A percentile compares a stretch with the other conserved stretches of the same genome.
Evolutionary conservation across 1,140 invertebrate genomes (phyloP).

Genomic region (Pseudomyrmex dendroicus): DNA sequence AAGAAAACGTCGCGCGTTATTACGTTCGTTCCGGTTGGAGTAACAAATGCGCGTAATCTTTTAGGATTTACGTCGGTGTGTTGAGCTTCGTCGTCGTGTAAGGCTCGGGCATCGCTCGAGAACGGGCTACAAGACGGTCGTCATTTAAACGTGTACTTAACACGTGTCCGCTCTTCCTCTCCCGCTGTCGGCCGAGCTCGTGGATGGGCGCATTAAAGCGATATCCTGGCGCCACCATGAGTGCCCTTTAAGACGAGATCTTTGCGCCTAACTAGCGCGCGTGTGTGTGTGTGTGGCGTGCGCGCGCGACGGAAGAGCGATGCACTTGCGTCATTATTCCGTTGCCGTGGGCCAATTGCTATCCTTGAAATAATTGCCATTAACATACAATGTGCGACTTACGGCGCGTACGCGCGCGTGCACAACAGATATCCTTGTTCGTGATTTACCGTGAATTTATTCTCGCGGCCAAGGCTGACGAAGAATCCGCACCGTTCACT

Average conservation of each 20-base stretch:
- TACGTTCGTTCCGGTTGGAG: slow-evolving; percentile 29
- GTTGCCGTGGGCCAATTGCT: slow-evolving; percentile 53
- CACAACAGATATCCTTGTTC: slow-evolving; percentile 40
- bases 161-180: slow-evolving; percentile 24
- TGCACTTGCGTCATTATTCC: slow-evolving; percentile 65
- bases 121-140: not conserved
- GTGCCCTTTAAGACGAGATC: not conserved
- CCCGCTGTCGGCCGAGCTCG: not conserved
- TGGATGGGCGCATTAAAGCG: slow-evolving; percentile 35
- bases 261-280: not conserved
- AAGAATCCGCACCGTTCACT: slow-evolving; percentile 12
- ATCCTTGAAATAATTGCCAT: slow-evolving; percentile 60
- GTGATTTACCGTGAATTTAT: slow-evolving; percentile 70
- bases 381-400: slow-evolving; percentile 75
- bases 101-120: slow-evolving; percentile 16
- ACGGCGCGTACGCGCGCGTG: slow-evolving; percentile 19
- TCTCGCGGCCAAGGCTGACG: not conserved
- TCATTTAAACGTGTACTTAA: slow-evolving; percentile 47
- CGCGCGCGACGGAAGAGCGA: slow-evolving; percentile 21
- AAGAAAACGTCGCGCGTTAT: slow-evolving; percentile 7
- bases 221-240: slow-evolving; percentile 56
- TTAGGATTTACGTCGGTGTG: slow-evolving; percentile 42
- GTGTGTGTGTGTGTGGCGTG: no score
- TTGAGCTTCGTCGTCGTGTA: not conserved
- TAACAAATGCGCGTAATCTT: slow-evolving; percentile 45